Conservation (phyloP, 2,113 vertebrate genomes). For the Clarias macrocephalus region DNA sequence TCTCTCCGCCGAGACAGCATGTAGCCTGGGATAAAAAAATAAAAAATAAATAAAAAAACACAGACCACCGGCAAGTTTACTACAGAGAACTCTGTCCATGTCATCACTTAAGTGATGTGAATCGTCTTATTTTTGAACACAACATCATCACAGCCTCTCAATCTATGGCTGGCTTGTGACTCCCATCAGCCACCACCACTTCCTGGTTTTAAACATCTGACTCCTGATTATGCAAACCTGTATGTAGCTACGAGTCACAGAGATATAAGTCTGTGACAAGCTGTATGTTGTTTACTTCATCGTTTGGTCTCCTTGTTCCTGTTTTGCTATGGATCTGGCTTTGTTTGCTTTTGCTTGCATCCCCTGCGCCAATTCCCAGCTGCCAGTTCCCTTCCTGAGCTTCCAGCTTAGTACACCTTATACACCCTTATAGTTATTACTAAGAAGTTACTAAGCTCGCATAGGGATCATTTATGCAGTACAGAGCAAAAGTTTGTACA, state of each 20-base stretch:
- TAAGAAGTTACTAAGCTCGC: too few relatives aligned
- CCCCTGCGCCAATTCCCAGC: not conserved
- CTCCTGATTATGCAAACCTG: not conserved
- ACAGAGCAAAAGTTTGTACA: too few relatives aligned
- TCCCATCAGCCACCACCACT: not conserved
- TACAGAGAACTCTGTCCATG: not conserved
- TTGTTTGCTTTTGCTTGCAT: not conserved
- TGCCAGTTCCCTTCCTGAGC: too few relatives aligned
- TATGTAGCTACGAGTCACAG: not conserved
- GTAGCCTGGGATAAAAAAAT: conserved; percentile 60
- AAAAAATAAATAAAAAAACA: too few relatives aligned
- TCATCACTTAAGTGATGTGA: not conserved
- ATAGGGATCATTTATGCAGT: too few relatives aligned
- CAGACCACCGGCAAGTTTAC: not conserved
- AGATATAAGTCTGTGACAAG: not conserved
- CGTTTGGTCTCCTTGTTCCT: not conserved
- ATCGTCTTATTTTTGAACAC: not conserved
- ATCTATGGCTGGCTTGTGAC: not conserved
- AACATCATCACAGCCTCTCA: not conserved
- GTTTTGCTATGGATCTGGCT: not conserved
- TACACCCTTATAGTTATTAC: too few relatives aligned
- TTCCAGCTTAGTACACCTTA: too few relatives aligned
- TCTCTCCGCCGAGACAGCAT: conserved; percentile 70
- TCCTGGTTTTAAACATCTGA: not conserved
- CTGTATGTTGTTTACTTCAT: not conserved